Evolutionary conservation across 1,140 invertebrate species (phyloP).

Genomic region (Plectrocnemia conspersa): DNA sequence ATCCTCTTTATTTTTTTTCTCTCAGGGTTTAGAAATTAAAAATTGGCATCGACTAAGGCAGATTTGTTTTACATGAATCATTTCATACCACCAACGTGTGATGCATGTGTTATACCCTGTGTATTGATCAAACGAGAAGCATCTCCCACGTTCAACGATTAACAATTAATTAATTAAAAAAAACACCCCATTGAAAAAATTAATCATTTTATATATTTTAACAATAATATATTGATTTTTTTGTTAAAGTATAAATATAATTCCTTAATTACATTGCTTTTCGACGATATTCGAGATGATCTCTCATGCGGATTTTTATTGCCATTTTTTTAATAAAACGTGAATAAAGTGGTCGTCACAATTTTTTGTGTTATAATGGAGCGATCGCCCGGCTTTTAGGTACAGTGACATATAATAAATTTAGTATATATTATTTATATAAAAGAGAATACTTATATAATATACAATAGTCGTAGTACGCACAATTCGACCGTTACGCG

Average conservation of each 20-base stretch:
- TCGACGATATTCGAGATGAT: not conserved
- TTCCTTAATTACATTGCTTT: not conserved
- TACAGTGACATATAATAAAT: slow-evolving; percentile 34
- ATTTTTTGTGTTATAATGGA: slow-evolving; percentile 19
- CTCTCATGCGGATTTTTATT: slow-evolving; percentile 19
- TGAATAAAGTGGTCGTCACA: slow-evolving; percentile 10
- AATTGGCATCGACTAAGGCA: not conserved
- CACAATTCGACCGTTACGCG: slow-evolving; percentile 5
- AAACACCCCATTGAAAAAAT: not conserved
- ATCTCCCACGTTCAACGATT: not conserved
- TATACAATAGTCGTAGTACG: slow-evolving; percentile 31
- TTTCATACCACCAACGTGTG: not conserved
- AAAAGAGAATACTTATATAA: slow-evolving; percentile 32
- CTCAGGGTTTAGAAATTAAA: slow-evolving; percentile 9
- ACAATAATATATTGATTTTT: too few species aligned
- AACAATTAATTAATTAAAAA: not conserved
- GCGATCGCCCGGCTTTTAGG: slow-evolving; percentile 34
- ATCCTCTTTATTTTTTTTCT: slow-evolving; percentile 26
- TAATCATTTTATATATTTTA: not conserved
- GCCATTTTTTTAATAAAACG: slow-evolving; percentile 18
- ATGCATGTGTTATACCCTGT: slow-evolving; percentile 14
- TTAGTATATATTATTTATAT: slow-evolving; percentile 16
- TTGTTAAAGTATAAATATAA: too few species aligned
- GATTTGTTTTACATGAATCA: not conserved
- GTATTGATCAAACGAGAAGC: slow-evolving; percentile 1